Evolutionary conservation across 2,113 vertebrate species (phyloP), one percentile per base, ranked within the genome.

Genomic region (Onychorhynchus coronatus): DNA sequence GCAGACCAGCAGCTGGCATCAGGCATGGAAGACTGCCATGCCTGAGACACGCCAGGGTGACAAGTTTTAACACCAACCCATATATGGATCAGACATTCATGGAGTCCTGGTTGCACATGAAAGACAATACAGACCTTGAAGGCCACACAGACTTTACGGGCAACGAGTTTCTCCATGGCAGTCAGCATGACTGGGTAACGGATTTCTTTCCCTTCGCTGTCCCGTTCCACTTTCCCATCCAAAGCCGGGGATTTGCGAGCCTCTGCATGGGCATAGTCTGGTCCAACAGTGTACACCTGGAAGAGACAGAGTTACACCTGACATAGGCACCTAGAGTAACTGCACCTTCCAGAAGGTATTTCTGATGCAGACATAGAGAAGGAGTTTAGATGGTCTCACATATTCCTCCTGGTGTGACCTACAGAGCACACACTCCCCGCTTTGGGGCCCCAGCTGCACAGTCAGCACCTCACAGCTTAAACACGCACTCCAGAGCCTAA

Each of bases 171-270:
- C 97, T 99, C 99, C 99, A 99, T 99, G 96, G 99, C 99, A 3
- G 99, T 99, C 42, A 99, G 98, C 99, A 99, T 99, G 91, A 99
- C 99, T 0, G 99, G 99, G 95, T 99, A 99, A 14, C 99, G 99
- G 70, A 99, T 99, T 91, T 99, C 99, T 63, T 99, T 99, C 31
- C 99, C 99, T 87, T 99, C 99, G 11, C 99, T 99, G 98, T 99
- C 99, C 52, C 99, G 97, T 81, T 99, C 99, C n/a, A 99, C 99
- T 91, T 99, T 99, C 56, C 99, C 99, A 49, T 99, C 99, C 95
- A 99, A 89, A 53, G 99, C 99, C 1, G 99, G 99, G 50, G 99
- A 99, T 82, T 99, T 99, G 25, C 99, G 99, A 50, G 99, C 99
- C 97, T 99, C 99, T 0, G 99, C 99, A 4, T 99, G 99, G 80